These are phyloP conservation scores for Siderastrea radians DNA, from an alignment of 92 coral and sea anemone species.

Conservation along the genomic window DNA sequence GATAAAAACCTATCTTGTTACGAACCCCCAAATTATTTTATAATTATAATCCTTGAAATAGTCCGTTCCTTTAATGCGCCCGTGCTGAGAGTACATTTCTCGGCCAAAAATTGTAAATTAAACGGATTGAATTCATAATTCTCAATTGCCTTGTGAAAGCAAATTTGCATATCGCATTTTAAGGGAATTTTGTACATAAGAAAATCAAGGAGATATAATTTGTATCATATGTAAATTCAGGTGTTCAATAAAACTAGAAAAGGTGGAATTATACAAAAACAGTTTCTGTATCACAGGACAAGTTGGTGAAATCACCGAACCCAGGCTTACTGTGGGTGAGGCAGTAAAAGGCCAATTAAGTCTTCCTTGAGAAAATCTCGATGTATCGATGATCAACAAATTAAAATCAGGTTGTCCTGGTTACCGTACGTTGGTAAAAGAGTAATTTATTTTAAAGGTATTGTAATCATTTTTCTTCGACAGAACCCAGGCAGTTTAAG, in stretches of 20 bases:
- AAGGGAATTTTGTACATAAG: not conserved
- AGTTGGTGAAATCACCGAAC: not conserved
- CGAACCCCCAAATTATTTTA: not conserved
- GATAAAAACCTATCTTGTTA: not conserved
- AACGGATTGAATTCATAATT: not conserved
- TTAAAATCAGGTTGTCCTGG: not conserved
- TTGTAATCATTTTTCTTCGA: too few species aligned
- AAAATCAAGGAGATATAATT: not conserved
- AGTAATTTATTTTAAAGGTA: too few species aligned
- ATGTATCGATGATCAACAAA: not conserved
- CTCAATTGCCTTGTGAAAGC: not conserved
- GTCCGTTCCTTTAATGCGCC: not conserved
- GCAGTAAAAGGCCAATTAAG: not conserved
- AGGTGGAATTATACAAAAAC: too few species aligned
- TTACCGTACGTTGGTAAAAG: too few species aligned
- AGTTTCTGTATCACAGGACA: not conserved
- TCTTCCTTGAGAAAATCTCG: not conserved
- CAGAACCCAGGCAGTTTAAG: not conserved
- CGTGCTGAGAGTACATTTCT: not conserved
- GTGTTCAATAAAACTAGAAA: constrained; percentile 2
- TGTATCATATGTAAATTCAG: not conserved
- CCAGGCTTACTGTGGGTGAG: not conserved
- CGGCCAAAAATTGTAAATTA: not conserved
- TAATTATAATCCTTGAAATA: not conserved
- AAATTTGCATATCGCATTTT: constrained; percentile 11